A percentile compares a stretch with the other conserved stretches of the same genome.
phyloP scores from a whole-genome alignment of 2,797 vertebrate species.

The Molossus molossus region DNA sequence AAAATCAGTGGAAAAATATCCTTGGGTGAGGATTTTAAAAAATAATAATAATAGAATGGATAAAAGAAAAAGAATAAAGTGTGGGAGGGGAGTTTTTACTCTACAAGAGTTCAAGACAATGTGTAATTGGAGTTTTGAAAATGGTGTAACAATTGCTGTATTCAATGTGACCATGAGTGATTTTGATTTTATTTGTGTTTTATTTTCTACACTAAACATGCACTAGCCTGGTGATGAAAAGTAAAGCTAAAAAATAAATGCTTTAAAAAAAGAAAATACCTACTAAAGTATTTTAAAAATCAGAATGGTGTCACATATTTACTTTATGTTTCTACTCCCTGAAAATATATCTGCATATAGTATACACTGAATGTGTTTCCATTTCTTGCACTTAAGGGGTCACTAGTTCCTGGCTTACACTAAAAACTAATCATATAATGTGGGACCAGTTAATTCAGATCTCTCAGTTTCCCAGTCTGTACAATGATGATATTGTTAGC shows the following conservation, averaged over 20 bases:
- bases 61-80: not conserved
- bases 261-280: not conserved
- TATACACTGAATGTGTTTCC: not conserved
- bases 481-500: not conserved
- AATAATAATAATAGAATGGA: too few species aligned
- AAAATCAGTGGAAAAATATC: too few species aligned
- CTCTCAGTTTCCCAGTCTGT: not conserved
- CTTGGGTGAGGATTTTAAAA: too few species aligned
- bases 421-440: not conserved
- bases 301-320: not conserved
- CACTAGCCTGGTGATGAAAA: not conserved
- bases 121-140: not conserved
- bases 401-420: not conserved
- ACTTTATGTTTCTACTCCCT: not conserved
- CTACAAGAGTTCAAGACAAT: not conserved
- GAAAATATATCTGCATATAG: not conserved
- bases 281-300: not conserved
- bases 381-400: not conserved
- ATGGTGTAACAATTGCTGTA: not conserved
- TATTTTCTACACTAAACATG: not conserved
- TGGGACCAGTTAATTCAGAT: not conserved
- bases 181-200: not conserved
- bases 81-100: not conserved
- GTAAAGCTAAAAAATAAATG: slow-evolving; percentile 15
- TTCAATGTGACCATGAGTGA: not conserved